A percentile compares a stretch with the other conserved stretches of the same genome.
phyloP scores from a whole-genome alignment of 2,888 invertebrate genomes.

The Parascotia fuliginaria region DNA sequence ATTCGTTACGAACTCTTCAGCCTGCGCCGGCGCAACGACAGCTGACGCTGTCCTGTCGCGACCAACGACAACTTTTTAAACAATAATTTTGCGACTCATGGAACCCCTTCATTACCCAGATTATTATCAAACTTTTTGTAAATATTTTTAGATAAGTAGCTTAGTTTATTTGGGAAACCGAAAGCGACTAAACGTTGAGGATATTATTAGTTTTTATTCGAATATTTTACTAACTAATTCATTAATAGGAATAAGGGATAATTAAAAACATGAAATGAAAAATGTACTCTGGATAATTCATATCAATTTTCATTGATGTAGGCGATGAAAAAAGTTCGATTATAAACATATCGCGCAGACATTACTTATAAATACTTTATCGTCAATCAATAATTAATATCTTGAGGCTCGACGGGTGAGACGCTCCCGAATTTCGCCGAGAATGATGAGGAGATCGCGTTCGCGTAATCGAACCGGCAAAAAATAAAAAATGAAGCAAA shows the following conservation, averaged over 20 bases:
- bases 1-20: slow-evolving; percentile 57
- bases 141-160: slow-evolving; percentile 19
- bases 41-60: slow-evolving; percentile 59
- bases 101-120: slow-evolving; percentile 28
- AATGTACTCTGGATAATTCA: slow-evolving; percentile 10
- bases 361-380: slow-evolving; percentile 80
- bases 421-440: slow-evolving; percentile 85
- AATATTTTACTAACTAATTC: too few species aligned
- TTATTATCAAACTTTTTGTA: slow-evolving; percentile 36
- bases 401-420: slow-evolving; percentile 77
- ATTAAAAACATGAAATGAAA: not conserved
- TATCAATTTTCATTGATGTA: slow-evolving; percentile 37
- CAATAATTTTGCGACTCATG: slow-evolving; percentile 39
- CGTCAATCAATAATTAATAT: slow-evolving; percentile 86
- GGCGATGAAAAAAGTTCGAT: slow-evolving; percentile 55
- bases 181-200: not conserved
- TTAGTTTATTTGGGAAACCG: not conserved
- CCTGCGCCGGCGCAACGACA: slow-evolving; percentile 74
- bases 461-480: slow-evolving; percentile 84
- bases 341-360: slow-evolving; percentile 56
- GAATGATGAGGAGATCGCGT: slow-evolving; percentile 83
- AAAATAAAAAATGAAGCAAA: slow-evolving; percentile 85
- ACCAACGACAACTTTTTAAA: slow-evolving; percentile 25
- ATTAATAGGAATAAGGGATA: not conserved
- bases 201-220: too few species aligned